phyloP scores from a whole-genome alignment of 2,113 vertebrate species.

The Brachyhypopomus occidentalis region DNA sequence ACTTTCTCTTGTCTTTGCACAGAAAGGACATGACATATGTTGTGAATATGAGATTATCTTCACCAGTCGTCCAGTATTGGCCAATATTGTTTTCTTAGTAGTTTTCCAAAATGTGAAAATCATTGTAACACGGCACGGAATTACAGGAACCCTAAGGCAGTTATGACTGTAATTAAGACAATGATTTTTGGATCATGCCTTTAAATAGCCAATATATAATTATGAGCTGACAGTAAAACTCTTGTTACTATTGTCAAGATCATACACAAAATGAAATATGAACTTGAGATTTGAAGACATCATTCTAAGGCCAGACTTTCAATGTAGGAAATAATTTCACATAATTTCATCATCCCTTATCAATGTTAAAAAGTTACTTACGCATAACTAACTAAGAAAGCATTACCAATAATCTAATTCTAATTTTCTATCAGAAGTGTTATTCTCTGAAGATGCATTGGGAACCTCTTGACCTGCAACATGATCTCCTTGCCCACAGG shows the following conservation, averaged over 20 bases:
- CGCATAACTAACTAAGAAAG: constrained; percentile 67
- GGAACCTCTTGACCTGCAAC: constrained; percentile 76
- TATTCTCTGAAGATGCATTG: constrained; percentile 71
- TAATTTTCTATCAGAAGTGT: constrained; percentile 62
- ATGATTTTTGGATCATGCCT: background rate
- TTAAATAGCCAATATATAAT: background rate
- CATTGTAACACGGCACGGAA: background rate
- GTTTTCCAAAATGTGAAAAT: background rate
- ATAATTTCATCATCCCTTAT: background rate
- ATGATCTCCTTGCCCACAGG: constrained; percentile 51
- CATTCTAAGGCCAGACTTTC: constrained; percentile 2
- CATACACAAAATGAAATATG: background rate
- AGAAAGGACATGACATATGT: constrained; percentile 34
- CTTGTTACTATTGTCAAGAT: background rate
- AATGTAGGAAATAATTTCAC: too few relatives aligned
- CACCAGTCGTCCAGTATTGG: background rate
- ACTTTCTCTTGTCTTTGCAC: constrained; percentile 44
- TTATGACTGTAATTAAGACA: background rate
- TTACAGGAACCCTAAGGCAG: background rate
- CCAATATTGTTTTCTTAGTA: background rate
- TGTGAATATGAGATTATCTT: constrained; percentile 42
- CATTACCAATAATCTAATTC: constrained; percentile 70
- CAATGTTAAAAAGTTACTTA: constrained; percentile 60
- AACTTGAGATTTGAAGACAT: background rate
- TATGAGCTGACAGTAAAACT: background rate